Base-by-base conservation (phyloP, 2,888 invertebrate genomes). In the Cerceris rybyensis region DNA sequence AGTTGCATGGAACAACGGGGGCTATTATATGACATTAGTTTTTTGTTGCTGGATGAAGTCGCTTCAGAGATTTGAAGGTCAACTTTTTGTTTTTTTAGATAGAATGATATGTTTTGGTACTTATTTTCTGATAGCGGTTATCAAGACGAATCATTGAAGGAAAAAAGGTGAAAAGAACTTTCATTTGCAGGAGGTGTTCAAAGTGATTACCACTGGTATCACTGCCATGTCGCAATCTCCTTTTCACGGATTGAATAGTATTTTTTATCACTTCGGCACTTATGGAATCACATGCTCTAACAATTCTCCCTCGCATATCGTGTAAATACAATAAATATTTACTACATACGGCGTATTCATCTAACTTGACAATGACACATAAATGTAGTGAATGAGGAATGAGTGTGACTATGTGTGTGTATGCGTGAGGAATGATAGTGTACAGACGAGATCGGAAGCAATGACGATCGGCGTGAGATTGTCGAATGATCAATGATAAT, bases 51-150 rank as follows among this genome's bases (percentile, higher is more conserved):
- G 52, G 65, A 42, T 65, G 66, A 65, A 70, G 28, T 58, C 60
- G 65, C 65, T 72, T 58, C 77, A 61, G 58, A 77, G 72, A 69
- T 73, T 17, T 69, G 54, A 77, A 77, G 59, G 54, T 73, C 60
- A 73, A 46, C 69, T 73, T 72, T 64, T 41, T 65, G n/a, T n/a
- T n/a, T 69, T 68, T 69, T 68, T 73, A 54, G 13, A 65, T 69
- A 41, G 69, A 64, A 69, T 59, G 77, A 69, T 68, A 73, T 58
- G 28, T 72, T 77, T 73, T 68, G 54, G 43, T 64, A 65, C 55
- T 54, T 57, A 58, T 76, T 66, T 72, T 72, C 71, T 66, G 65
- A 61, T 73, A 43, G 65, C 60, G 17, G 59, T 60, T 78, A 65
- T 65, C 42, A 46, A 70, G 70, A 63, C 61, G 46, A 78, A 78